Percentiles rank a stretch among this genome's conserved stretches.
Evolutionary conservation across 2,797 vertebrate species (phyloP).

Genomic region (Etheostoma nigrum): DNA sequence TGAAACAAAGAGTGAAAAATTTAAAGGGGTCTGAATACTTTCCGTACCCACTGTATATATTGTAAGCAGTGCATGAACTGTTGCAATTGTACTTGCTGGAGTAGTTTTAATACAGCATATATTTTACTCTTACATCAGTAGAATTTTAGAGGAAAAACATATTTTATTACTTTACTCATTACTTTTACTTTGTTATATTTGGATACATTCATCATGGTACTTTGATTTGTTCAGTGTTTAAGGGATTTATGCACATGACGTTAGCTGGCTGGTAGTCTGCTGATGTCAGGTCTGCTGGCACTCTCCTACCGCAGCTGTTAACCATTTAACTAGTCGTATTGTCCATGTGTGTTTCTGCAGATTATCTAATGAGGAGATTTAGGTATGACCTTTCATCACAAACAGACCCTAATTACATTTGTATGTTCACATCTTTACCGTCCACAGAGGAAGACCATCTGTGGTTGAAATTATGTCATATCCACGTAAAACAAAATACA

Average conservation of each 20-base stretch:
- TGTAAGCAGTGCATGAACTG: neutral
- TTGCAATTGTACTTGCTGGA: too few species aligned
- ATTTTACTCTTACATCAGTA: neutral
- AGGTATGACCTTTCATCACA: neutral
- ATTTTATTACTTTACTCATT: neutral
- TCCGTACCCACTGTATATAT: too few species aligned
- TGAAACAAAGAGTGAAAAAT: too few species aligned
- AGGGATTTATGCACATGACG: neutral
- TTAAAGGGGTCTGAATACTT: too few species aligned
- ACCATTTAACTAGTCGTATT: neutral
- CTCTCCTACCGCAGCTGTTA: neutral
- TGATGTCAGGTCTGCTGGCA: neutral
- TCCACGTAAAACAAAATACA: neutral
- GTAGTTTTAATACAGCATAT: neutral
- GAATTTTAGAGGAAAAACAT: neutral
- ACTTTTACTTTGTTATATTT: neutral
- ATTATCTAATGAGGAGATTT: neutral
- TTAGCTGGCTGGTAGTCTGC: neutral
- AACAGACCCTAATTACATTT: neutral
- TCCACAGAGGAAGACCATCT: neutral
- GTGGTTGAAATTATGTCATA: neutral
- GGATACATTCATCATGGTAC: neutral
- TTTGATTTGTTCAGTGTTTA: neutral
- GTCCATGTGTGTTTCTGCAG: too few species aligned
- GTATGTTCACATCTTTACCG: neutral